Evolutionary conservation across 2,113 vertebrate species (phyloP), one percentile per base, ranked within the genome.

Genomic region (Colius striatus): DNA sequence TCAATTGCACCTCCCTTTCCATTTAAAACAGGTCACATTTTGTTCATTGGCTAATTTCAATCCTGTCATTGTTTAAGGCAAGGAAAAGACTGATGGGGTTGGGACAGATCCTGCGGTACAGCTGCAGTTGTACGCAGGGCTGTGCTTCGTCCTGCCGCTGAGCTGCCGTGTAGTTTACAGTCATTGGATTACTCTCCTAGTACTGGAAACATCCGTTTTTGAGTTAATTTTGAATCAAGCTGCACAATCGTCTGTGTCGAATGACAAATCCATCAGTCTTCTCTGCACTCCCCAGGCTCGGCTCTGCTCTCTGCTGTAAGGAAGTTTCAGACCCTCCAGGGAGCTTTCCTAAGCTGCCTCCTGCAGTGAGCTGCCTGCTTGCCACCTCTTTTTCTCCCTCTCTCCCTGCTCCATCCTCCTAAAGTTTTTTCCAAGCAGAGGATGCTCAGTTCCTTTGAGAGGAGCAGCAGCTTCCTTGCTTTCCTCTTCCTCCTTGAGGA

Each of bases 251-350:
- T 62, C 47, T 89, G 19, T 87, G 90, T 73, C 77, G 73, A 84
- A 54, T 58, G 81, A 89, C 68, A 89, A 87, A 96, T 65, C n/a
- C 55, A 74, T 84, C 70, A 38, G 30, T 81, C 65, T 80, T 90
- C 54, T 34, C 58, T 0, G 1, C 3, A 1, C 67, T 90, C 45
- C 34, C 36, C 22, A 81, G 68, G 38, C 34, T 85, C 62, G 79
- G 41, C 15, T 61, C 53, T 88, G 36, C 83, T 85, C 57, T 25
- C 36, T 80, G 67, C 90, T 66, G 45, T 65, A n/a, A 45, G 36
- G 61, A 84, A 77, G n/a, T 41, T 65, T 91, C 47, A 87, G 73
- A 22, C 26, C 50, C 60, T 89, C 73, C n/a, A 78, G 75, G 62
- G 77, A 91, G 65, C n/a, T 81, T 80, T 87, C 50, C 51, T 32